Evolutionary conservation across 2,888 invertebrate genomes (phyloP).

Genomic region (Charanyca ferruginea): DNA sequence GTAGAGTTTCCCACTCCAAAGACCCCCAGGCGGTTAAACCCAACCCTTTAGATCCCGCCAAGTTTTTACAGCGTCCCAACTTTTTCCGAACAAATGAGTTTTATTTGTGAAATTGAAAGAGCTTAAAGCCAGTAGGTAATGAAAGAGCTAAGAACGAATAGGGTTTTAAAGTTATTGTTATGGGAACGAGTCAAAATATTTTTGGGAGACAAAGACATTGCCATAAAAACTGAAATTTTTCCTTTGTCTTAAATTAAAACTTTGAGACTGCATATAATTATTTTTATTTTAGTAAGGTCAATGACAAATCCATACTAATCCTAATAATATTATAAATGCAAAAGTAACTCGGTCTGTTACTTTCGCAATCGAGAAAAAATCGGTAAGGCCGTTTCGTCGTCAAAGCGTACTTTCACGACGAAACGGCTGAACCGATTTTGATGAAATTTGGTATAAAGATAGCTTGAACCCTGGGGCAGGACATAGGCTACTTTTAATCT

Average conservation of each 20-base stretch:
- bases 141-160: slow-evolving; percentile 37
- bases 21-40: slow-evolving; percentile 25
- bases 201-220: slow-evolving; percentile 22
- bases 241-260: neutral
- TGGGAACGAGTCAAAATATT: slow-evolving; percentile 31
- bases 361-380: too few relatives aligned
- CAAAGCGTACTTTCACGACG: too few relatives aligned
- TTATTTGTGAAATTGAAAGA: slow-evolving; percentile 53
- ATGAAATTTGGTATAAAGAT: too few relatives aligned
- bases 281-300: neutral
- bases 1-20: slow-evolving; percentile 6
- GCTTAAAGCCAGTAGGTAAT: slow-evolving; percentile 39
- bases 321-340: too few relatives aligned
- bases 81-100: slow-evolving; percentile 52
- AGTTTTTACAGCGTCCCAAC: slow-evolving; percentile 50
- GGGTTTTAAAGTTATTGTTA: slow-evolving; percentile 33
- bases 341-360: too few relatives aligned
- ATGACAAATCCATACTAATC: too few relatives aligned
- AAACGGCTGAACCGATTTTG: too few relatives aligned
- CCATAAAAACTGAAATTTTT: slow-evolving; percentile 16
- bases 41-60: slow-evolving; percentile 38
- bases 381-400: too few relatives aligned
- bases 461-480: too few relatives aligned
- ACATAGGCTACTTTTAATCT: too few relatives aligned
- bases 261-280: too few relatives aligned